These are phyloP conservation scores for Steromphala cineraria DNA, from an alignment of 2,888 invertebrate species.

Conservation along the genomic window DNA sequence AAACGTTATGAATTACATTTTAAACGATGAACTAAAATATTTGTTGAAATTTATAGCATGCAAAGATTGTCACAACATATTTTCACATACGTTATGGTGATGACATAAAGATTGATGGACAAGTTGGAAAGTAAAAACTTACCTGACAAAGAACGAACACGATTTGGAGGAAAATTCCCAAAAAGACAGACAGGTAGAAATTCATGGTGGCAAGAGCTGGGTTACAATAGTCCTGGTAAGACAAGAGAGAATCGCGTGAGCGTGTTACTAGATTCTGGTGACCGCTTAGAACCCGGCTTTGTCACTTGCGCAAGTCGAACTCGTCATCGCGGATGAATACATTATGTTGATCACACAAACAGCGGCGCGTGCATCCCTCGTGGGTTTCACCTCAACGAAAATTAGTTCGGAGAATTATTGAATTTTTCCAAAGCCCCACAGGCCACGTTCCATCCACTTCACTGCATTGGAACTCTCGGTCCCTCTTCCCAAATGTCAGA, in stretches of 20 bases:
- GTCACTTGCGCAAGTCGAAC: slow-evolving; percentile 5
- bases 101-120: too few relatives aligned
- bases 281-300: background rate
- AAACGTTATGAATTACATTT: too few relatives aligned
- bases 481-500: background rate
- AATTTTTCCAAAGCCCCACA: background rate
- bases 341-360: background rate
- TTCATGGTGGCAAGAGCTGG: background rate
- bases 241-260: background rate
- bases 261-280: background rate
- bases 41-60: too few relatives aligned
- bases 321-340: slow-evolving; percentile 10
- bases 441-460: background rate
- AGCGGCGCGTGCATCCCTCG: background rate
- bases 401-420: background rate
- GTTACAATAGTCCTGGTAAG: background rate
- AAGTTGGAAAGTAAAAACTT: background rate
- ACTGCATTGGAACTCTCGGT: background rate
- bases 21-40: too few relatives aligned
- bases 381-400: background rate
- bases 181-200: background rate
- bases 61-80: too few relatives aligned
- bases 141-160: background rate
- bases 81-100: too few relatives aligned
- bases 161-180: background rate